These are phyloP conservation scores for Arothron firmamentum DNA, from an alignment of 2,113 vertebrate species.

Conservation along the genomic window DNA sequence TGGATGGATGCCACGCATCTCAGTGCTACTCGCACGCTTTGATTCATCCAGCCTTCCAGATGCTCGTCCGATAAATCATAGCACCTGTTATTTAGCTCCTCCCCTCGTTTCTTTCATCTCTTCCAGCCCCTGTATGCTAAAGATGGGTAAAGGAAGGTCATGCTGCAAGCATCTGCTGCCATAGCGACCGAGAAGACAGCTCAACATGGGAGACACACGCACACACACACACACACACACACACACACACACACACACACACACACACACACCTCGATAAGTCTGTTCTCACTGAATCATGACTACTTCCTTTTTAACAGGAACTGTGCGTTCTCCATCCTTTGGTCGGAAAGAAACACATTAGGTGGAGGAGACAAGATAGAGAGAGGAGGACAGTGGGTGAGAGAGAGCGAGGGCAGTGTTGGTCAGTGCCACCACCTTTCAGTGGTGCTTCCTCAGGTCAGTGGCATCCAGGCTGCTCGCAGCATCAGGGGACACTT, in stretches of 20 bases:
- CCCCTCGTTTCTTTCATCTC: slow-evolving; percentile 1
- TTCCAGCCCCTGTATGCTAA: background rate
- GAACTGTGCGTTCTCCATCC: slow-evolving; percentile 39
- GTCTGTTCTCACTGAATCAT: slow-evolving; percentile 46
- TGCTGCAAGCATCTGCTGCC: slow-evolving; percentile 1
- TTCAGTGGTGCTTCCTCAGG: too few relatives aligned
- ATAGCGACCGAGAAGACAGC: slow-evolving; percentile 2
- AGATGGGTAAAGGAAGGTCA: background rate
- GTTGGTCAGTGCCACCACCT: slow-evolving; percentile 1
- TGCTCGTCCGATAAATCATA: slow-evolving; percentile 13
- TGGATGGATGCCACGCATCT: slow-evolving; percentile 43
- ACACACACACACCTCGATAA: background rate
- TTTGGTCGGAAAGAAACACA: slow-evolving; percentile 21
- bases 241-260: slow-evolving; percentile 8
- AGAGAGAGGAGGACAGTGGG: slow-evolving; percentile 16
- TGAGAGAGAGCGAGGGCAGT: slow-evolving; percentile 5
- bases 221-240: background rate
- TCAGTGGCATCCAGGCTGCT: slow-evolving; percentile 13
- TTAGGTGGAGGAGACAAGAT: slow-evolving; percentile 44
- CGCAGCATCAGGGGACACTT: slow-evolving; percentile 21
- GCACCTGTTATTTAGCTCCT: background rate
- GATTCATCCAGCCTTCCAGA: slow-evolving; percentile 22
- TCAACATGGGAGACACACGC: slow-evolving; percentile 11
- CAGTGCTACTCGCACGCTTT: slow-evolving; percentile 1
- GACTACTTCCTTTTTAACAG: slow-evolving; percentile 41